Percentiles rank a stretch among this genome's conserved stretches.
Conservation (phyloP, 2,797 vertebrate species). For the Siniperca obscura region DNA sequence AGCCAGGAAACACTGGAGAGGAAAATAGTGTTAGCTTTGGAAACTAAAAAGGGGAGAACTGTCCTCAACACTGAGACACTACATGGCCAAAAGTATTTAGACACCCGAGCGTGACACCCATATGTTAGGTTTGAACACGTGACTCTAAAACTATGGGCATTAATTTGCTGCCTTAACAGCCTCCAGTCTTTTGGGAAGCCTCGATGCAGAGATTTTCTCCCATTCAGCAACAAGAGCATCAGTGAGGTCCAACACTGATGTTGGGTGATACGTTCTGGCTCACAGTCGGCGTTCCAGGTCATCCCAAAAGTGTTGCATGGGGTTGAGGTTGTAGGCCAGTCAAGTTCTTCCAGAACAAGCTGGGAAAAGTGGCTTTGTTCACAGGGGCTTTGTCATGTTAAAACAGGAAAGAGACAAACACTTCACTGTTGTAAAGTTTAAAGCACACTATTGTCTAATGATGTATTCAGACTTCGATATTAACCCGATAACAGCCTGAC, state of each 20-base stretch:
- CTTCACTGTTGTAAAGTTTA: no score
- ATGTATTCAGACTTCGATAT: no score
- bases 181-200: neutral
- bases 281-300: neutral
- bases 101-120: neutral
- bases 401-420: neutral
- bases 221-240: neutral
- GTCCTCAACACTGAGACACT: neutral
- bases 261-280: neutral
- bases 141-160: neutral
- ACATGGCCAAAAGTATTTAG: neutral
- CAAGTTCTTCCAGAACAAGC: neutral
- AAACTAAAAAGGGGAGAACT: neutral
- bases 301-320: neutral
- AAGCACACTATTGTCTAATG: no score
- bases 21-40: neutral
- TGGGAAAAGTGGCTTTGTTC: neutral
- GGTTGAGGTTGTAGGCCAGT: neutral
- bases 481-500: no score
- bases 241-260: neutral
- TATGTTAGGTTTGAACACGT: no score
- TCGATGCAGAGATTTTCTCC: neutral
- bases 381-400: neutral
- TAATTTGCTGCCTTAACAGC: neutral
- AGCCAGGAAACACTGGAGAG: conserved; percentile 21